phyloP scores from a whole-genome alignment of 2,888 invertebrate genomes.

The Halocaridina rubra region DNA sequence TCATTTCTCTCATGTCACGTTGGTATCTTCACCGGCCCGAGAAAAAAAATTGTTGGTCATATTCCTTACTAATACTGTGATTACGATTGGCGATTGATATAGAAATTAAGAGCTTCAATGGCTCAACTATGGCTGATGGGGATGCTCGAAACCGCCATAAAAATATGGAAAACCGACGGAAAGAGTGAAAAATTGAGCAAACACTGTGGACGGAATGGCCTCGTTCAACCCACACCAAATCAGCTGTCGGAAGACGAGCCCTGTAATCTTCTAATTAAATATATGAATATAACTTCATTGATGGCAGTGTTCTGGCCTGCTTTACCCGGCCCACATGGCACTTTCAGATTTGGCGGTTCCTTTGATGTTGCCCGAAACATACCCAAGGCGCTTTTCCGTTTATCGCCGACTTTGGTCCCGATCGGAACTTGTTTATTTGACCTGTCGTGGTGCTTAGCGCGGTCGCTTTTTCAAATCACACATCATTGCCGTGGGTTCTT shows the following conservation, averaged over 20 bases:
- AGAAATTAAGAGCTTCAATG: too few relatives aligned
- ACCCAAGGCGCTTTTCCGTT: not conserved
- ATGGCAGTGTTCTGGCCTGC: slow-evolving; percentile 58
- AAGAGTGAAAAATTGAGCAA: slow-evolving; percentile 26
- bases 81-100: too few relatives aligned
- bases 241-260: slow-evolving; percentile 47
- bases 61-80: too few relatives aligned
- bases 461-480: too few relatives aligned
- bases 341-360: slow-evolving; percentile 25
- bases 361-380: slow-evolving; percentile 23
- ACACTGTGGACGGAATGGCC: slow-evolving; percentile 26
- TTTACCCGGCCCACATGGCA: slow-evolving; percentile 51
- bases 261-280: slow-evolving; percentile 60
- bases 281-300: slow-evolving; percentile 61
- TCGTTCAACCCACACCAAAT: slow-evolving; percentile 40
- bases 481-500: too few relatives aligned
- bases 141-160: not conserved
- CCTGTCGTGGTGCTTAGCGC: too few relatives aligned
- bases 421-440: not conserved
- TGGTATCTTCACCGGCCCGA: too few relatives aligned
- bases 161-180: not conserved
- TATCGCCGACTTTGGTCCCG: slow-evolving; percentile 6
- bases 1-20: not conserved
- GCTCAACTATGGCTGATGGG: not conserved
- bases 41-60: too few relatives aligned